Evolutionary conservation across 2,113 vertebrate species (phyloP).

Genomic region (Daubentonia madagascariensis): DNA sequence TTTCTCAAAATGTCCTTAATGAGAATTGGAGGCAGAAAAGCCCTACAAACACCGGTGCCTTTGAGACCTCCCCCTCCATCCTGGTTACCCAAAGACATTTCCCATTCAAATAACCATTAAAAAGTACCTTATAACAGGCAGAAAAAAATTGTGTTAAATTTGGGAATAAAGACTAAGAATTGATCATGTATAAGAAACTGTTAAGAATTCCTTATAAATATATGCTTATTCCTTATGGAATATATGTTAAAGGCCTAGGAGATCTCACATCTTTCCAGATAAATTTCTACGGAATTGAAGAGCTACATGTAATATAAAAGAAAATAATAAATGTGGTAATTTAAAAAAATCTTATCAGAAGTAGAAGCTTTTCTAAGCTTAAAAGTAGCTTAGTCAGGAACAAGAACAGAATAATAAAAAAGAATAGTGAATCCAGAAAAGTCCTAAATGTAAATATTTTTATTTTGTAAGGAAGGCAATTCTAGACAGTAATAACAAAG

Average conservation of each 20-base stretch:
- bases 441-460: not conserved
- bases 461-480: not conserved
- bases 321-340: not conserved
- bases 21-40: not conserved
- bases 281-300: not conserved
- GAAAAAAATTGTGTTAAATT: not conserved
- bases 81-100: not conserved
- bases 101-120: not conserved
- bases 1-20: not conserved
- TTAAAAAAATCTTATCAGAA: not conserved
- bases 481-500: not conserved
- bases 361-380: not conserved
- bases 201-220: constrained; percentile 3
- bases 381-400: not conserved
- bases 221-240: too few relatives aligned
- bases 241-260: not conserved
- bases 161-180: not conserved
- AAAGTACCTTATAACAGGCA: not conserved
- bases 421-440: not conserved
- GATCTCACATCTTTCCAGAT: not conserved
- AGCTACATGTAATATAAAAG: not conserved
- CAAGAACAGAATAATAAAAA: not conserved
- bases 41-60: not conserved
- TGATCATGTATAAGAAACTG: not conserved
- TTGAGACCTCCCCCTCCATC: not conserved